phyloP scores from a whole-genome alignment of 2,113 vertebrate species.

The Microtus montanus region DNA sequence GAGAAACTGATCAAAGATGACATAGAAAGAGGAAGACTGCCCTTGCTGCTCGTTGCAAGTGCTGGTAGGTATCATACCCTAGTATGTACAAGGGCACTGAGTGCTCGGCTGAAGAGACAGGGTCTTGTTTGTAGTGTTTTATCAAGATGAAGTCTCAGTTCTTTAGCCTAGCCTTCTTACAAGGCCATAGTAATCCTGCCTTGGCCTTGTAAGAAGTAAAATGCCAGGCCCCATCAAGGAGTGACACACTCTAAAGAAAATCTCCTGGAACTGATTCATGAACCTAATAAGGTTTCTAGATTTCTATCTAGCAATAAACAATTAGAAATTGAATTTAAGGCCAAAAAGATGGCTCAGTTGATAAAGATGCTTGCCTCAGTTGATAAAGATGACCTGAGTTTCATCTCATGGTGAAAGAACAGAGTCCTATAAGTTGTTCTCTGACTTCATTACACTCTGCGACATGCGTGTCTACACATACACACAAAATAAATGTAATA shows the following conservation, averaged over 20 bases:
- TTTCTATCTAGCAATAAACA: not conserved
- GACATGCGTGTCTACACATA: not conserved
- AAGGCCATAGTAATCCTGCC: not conserved
- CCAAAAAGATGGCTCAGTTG: not conserved
- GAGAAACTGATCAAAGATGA: slow-evolving; percentile 97
- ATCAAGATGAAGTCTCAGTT: not conserved
- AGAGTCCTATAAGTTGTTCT: not conserved
- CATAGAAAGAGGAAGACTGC: slow-evolving; percentile 90
- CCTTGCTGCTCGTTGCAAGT: slow-evolving; percentile 94
- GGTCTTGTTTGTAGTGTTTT: not conserved
- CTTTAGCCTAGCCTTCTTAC: not conserved
- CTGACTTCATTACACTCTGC: not conserved
- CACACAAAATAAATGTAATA: not conserved
- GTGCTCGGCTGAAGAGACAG: not conserved
- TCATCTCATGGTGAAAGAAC: not conserved
- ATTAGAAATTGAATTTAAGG: not conserved
- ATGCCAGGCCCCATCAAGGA: not conserved
- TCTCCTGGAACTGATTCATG: not conserved
- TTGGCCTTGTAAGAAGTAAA: not conserved
- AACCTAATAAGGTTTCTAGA: not conserved
- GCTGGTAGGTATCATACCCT: slow-evolving; percentile 88
- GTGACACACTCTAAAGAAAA: not conserved
- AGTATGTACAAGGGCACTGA: not conserved
- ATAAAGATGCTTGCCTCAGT: not conserved
- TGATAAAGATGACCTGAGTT: not conserved